phyloP scores from a whole-genome alignment of 2,113 vertebrate species.

The Limnothrissa miodon region DNA sequence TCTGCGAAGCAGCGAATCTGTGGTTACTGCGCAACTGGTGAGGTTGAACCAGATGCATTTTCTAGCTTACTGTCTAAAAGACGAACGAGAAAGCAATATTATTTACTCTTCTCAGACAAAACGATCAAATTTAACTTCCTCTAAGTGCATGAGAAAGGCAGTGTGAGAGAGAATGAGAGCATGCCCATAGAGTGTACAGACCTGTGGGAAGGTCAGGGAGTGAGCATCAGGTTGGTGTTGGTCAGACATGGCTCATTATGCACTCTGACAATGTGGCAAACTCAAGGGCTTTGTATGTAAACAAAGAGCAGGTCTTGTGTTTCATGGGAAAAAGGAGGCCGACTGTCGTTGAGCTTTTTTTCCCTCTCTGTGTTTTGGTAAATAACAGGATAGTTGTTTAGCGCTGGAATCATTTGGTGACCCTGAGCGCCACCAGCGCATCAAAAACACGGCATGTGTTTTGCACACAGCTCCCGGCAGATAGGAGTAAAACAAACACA shows the following conservation, averaged over 20 bases:
- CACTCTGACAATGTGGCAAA: not conserved
- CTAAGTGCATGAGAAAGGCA: no score
- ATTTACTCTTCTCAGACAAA: no score
- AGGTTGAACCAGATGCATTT: no score
- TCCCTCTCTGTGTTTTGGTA: not conserved
- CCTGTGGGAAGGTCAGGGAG: constrained; percentile 10
- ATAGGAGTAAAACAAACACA: not conserved
- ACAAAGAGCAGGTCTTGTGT: not conserved
- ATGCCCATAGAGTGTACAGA: not conserved
- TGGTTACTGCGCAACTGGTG: no score
- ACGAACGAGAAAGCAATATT: no score
- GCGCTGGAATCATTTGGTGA: not conserved
- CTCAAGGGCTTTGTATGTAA: constrained; percentile 12
- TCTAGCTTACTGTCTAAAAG: no score
- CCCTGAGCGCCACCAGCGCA: not conserved
- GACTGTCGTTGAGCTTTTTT: not conserved
- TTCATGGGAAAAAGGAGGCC: not conserved
- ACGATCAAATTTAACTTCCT: no score
- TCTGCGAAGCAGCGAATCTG: no score
- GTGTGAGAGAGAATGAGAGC: not conserved
- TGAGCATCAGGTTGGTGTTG: not conserved
- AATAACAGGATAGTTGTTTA: not conserved
- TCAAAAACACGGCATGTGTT: not conserved
- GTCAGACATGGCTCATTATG: not conserved
- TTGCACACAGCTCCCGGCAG: not conserved